phyloP scores from a whole-genome alignment of 2,797 vertebrate genomes.

The Neosilurus mollespiculum region DNA sequence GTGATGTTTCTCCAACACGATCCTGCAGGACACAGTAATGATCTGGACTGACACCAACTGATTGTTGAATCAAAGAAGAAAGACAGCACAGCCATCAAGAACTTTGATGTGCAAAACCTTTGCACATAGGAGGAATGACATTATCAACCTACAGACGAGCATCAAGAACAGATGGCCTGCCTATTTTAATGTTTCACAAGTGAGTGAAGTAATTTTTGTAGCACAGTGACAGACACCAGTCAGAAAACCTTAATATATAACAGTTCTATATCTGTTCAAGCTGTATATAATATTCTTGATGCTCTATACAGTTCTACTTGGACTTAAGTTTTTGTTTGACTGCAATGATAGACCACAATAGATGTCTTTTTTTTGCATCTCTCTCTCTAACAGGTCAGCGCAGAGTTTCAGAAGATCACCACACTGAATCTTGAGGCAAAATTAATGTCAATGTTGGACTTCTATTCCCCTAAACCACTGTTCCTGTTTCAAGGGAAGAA shows the following conservation, averaged over 20 bases:
- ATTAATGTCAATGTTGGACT: conserved; percentile 46
- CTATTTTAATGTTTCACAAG: conserved; percentile 47
- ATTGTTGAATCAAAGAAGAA: background rate
- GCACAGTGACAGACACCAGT: conserved; percentile 4
- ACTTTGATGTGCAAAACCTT: conserved; percentile 6
- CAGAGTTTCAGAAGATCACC: conserved; percentile 34
- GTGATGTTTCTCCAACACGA: background rate
- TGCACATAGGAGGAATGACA: conserved; percentile 6
- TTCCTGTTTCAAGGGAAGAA: too few species aligned
- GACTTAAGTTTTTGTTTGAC: conserved; percentile 7
- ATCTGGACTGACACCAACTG: background rate
- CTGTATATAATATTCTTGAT: too few species aligned
- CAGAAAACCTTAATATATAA: conserved; percentile 36
- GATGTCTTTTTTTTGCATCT: conserved; percentile 8
- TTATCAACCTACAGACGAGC: conserved; percentile 38
- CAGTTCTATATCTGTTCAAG: too few species aligned
- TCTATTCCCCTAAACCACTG: conserved; percentile 40
- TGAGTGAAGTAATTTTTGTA: conserved; percentile 31
- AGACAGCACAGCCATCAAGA: background rate
- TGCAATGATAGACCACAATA: background rate
- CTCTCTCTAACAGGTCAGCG: background rate
- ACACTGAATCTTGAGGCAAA: conserved; percentile 49
- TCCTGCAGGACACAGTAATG: background rate
- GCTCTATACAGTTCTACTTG: too few species aligned
- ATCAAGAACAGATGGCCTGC: conserved; percentile 51